Evolutionary conservation across 2,888 invertebrate genomes (phyloP).

Genomic region (Andrena marginata): DNA sequence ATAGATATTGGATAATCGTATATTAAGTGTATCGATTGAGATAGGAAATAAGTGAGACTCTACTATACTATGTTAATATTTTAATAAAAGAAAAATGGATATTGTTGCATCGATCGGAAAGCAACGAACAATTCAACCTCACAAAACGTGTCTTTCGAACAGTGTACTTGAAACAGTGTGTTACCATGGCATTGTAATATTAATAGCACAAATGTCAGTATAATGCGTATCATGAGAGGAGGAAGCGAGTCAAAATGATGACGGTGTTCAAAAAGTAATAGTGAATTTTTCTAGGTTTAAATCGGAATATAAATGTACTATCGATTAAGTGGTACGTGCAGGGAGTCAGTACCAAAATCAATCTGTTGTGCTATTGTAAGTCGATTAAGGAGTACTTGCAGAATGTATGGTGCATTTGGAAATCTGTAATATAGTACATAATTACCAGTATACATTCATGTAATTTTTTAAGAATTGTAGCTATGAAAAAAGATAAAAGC

Average conservation of each 20-base stretch:
- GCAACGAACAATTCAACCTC: slow-evolving; percentile 78
- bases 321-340: slow-evolving; percentile 53
- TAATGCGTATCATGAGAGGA: slow-evolving; percentile 61
- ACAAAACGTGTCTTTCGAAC: slow-evolving; percentile 80
- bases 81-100: slow-evolving; percentile 77
- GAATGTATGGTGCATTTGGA: slow-evolving; percentile 66
- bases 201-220: slow-evolving; percentile 69
- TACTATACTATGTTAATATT: slow-evolving; percentile 84
- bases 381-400: slow-evolving; percentile 58
- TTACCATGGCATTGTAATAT: slow-evolving; percentile 67
- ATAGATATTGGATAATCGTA: slow-evolving; percentile 77
- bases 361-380: slow-evolving; percentile 54
- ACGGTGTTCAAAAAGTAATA: slow-evolving; percentile 67
- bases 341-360: slow-evolving; percentile 55
- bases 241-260: slow-evolving; percentile 47
- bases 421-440: slow-evolving; percentile 70
- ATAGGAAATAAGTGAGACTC: slow-evolving; percentile 74
- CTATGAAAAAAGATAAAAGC: slow-evolving; percentile 58
- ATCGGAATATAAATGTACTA: slow-evolving; percentile 58
- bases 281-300: slow-evolving; percentile 60
- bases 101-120: slow-evolving; percentile 79
- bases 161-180: slow-evolving; percentile 66
- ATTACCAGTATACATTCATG: slow-evolving; percentile 64
- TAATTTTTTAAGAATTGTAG: slow-evolving; percentile 70
- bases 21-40: slow-evolving; percentile 75